A percentile compares a stretch with the other conserved stretches of the same genome.
Evolutionary conservation across 2,113 vertebrate species (phyloP).

Genomic region (Stegastes partitus): DNA sequence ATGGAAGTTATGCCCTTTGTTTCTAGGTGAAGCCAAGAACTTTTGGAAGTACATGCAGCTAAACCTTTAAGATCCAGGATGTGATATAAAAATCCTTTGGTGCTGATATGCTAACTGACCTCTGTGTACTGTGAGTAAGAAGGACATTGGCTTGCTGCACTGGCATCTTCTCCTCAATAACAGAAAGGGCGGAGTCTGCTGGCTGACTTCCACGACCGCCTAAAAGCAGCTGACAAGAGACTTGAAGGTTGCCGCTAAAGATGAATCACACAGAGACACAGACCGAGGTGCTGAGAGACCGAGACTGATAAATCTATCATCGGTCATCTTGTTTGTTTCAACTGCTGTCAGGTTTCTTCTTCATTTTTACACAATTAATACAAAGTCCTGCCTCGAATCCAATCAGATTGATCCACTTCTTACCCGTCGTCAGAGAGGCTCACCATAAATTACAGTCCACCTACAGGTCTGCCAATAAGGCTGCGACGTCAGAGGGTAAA

Average conservation of each 20-base stretch:
- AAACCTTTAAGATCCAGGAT: background rate
- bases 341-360: background rate
- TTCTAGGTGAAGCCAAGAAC: background rate
- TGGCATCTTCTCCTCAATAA: slow-evolving; percentile 27
- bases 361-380: background rate
- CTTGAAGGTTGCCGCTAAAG: slow-evolving; percentile 47
- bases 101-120: slow-evolving; percentile 23
- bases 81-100: slow-evolving; percentile 8
- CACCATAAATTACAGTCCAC: slow-evolving; percentile 18
- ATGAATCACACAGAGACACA: slow-evolving; percentile 4
- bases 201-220: slow-evolving; percentile 46
- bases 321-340: slow-evolving; percentile 3
- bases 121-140: slow-evolving; percentile 9
- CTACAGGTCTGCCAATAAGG: slow-evolving; percentile 29
- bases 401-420: slow-evolving; percentile 26
- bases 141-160: slow-evolving; percentile 30
- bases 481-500: slow-evolving; percentile 38
- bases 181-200: slow-evolving; percentile 29
- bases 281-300: background rate
- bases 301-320: background rate
- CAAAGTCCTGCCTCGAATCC: slow-evolving; percentile 13
- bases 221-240: slow-evolving; percentile 55
- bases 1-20: too few relatives aligned
- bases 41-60: background rate
- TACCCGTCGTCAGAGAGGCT: background rate